Evolutionary conservation across 2,888 invertebrate species (phyloP).

Genomic region (Cyclophora albipunctata): DNA sequence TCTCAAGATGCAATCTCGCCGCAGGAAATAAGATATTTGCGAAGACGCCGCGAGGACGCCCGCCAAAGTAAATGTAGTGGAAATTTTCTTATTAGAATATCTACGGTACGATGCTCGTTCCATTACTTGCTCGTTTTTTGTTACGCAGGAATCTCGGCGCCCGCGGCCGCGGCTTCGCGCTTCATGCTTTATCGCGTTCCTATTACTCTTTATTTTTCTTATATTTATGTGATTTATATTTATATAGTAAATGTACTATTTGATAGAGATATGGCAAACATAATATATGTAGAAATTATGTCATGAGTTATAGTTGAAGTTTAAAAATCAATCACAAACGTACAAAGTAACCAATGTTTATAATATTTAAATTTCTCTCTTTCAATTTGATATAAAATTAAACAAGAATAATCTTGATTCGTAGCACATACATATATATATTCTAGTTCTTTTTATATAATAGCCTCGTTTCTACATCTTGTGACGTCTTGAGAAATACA

Average conservation of each 20-base stretch:
- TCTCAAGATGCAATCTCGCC: conserved; percentile 76
- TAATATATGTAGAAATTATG: no score
- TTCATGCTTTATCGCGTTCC: conserved; percentile 49
- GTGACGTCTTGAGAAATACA: conserved; percentile 28
- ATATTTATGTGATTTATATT: no score
- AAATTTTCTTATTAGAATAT: conserved; percentile 77
- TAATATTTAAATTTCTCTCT: no score
- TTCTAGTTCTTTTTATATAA: no score
- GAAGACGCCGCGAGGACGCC: conserved; percentile 74
- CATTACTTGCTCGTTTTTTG: conserved; percentile 57
- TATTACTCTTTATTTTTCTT: conserved; percentile 19
- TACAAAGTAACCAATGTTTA: no score
- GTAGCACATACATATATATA: no score
- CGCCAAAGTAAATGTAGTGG: conserved; percentile 76
- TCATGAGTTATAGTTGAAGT: no score
- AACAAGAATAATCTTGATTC: no score
- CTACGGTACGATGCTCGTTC: conserved; percentile 71
- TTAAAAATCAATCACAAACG: no score
- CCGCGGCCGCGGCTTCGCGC: conserved; percentile 40
- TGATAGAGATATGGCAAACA: no score
- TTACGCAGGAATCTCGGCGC: conserved; percentile 58
- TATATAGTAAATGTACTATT: no score
- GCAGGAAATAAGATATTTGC: conserved; percentile 77
- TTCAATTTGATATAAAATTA: no score
- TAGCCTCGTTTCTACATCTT: not conserved